Evolutionary conservation across 1,140 invertebrate genomes (phyloP), one percentile per base, ranked within the genome.

Genomic region (Macrotrachela quadricornifera): DNA sequence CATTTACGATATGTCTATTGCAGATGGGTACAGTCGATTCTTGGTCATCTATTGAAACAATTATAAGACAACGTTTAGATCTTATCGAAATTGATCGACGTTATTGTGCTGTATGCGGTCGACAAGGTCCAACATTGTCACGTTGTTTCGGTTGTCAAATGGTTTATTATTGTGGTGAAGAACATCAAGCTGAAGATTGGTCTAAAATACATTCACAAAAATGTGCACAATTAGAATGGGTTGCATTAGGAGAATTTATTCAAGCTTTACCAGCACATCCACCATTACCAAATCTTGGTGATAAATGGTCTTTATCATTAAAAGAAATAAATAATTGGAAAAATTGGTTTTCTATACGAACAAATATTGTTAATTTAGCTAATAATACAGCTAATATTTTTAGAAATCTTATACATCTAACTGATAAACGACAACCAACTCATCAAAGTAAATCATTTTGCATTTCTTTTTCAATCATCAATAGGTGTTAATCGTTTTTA

Each of bases 91-190:
- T 14, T 18, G n/a, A 9, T 17, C 51, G 51, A 16, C 46, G 44
- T 16, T 53, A 46, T 21, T 53, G 51, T 39, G 44, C 45, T 15
- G 46, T 46, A 21, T 53, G 51, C 21, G 51, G 46, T 40, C 45
- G 11, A 0, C 37, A 38, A 4, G 51, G 46, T 15, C 13, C 44
- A 8, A 30, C 44, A 38, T 21, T 53, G n/a, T 44, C 40, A 21
- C 16, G 51, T 13, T 53, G 51, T 36, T 53, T 46, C 16, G 51
- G 51, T 21, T 53, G 51, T 21, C 51, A 53, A 53, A 53, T 53
- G 51, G 42, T 47, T 42, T 53, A 53, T 39, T 53, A 53, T 17
- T 53, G 51, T 42, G 46, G 46, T 46, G 44, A 53, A 40, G 51
- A 53, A 16, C 51, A 53, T 45, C 51, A 53, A 17, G 36, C 41